Base-by-base conservation (phyloP, 2,797 vertebrate species). In the Anabas testudineus region DNA sequence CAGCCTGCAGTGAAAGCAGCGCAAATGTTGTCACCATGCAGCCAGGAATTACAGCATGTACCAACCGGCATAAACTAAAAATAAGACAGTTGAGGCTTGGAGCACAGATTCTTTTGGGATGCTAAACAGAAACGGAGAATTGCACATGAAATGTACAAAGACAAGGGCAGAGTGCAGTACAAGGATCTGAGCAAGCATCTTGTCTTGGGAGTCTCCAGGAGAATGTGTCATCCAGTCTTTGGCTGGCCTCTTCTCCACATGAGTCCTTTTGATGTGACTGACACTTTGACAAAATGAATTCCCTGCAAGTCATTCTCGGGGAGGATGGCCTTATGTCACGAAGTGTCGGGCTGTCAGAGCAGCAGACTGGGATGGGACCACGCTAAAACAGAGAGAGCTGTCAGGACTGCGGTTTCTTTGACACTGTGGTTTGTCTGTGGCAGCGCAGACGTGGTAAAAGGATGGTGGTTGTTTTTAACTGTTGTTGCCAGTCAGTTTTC, bases 281-380 rank as follows among this genome's bases (percentile, higher is more conserved):
- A 82, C 87, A 82, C 72, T 82, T 81, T 78, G 90, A 86, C 88
- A 83, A 74, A 79, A 84, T 69, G 59, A 85, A 83, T 77, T 74
- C 68, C 59, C 61, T 10, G 19, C 53, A 21, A 71, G 58, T 76
- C 70, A n/a, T 46, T 76, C 55, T 59, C 22, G 24, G 62, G 57
- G 68, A 78, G 53, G 65, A 43, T 16, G 41, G 26, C 70, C 80
- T 67, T 15, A 28, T 84, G 81, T 81, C 87, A 82, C 53, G 21
- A 18, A 76, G 78, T 26, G 74, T 54, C n/a, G 21, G 59, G 47
- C 76, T 76, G 78, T 88, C 79, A 73, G 16, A 30, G 72, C 81
- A 9, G 80, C 58, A 36, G 54, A 41, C 41, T 47, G 0, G 10
- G 53, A 47, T 66, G 56, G 46, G 57, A 21, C 37, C 5, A 46